Base-by-base conservation (phyloP, 2,113 vertebrate genomes). In the Petaurus breviceps region DNA sequence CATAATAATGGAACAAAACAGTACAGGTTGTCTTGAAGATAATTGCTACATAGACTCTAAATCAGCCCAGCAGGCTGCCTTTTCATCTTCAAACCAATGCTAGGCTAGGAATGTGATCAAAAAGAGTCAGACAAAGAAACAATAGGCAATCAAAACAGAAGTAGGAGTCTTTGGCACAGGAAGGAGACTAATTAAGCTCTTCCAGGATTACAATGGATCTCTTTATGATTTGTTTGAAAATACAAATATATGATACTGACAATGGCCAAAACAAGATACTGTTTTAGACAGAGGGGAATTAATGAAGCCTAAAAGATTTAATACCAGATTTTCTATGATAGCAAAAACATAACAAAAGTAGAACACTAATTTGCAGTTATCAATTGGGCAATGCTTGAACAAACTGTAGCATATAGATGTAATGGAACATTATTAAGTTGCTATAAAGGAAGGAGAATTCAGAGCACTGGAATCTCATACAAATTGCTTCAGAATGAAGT, bases 1-100 rank as follows among this genome's bases (percentile, higher is more conserved):
- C 93, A 95, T 95, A 97, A 97, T 95, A 96, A 96, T 96, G 93
- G 95, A 96, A 93, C 50, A 95, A 97, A 96, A 94, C 95, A 97
- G 92, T 91, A 92, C 55, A 90, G 31, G 93, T 90, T 96, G 90
- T 97, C 47, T 94, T 96, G 97, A 97, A 98, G 97, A 97, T 97
- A 96, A 97, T 95, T 92, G 52, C 95, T 84, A 92, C 61, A 92
- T 93, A 93, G 52, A 54, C 49, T 97, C 24, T 31, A 97, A 77
- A 90, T 96, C 90, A 95, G 68, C 89, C 77, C 55, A 97, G 92
- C 94, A 96, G 90, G 24, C 93, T 94, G 89, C 22, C 90, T 43
- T 93, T 96, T 94, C 47, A 68, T 47, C 95, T 97, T 93, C 77
- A 96, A 97, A 92, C 37, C 2, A 55, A 94, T 31, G 91, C 52